A percentile compares a stretch with the other conserved stretches of the same genome.
phyloP scores from a whole-genome alignment of 2,888 invertebrate genomes.

The Kuschelorhynchus macadamiae region DNA sequence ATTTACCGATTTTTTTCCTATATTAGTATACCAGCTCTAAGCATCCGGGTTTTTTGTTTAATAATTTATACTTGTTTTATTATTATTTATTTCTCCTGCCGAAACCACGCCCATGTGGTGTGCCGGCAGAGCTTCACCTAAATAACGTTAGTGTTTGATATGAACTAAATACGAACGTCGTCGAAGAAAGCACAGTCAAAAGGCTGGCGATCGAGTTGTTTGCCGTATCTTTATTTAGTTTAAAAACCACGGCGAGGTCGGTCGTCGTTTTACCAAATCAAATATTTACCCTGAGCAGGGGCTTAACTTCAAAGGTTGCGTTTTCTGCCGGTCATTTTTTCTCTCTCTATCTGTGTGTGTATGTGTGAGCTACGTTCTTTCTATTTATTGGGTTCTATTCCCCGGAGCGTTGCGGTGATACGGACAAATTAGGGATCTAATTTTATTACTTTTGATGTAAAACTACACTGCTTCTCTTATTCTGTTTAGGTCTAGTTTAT shows the following conservation, averaged over 20 bases:
- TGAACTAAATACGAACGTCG: conserved; percentile 22
- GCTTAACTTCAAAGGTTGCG: conserved; percentile 60
- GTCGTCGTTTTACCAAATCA: conserved; percentile 61
- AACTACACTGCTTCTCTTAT: too few relatives aligned
- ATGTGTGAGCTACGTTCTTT: conserved; percentile 37
- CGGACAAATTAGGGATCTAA: too few relatives aligned
- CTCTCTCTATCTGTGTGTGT: not conserved
- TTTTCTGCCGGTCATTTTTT: conserved; percentile 12
- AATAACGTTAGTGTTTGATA: conserved; percentile 54
- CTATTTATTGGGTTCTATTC: not conserved
- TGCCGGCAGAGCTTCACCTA: conserved; percentile 16
- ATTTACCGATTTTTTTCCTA: too few relatives aligned
- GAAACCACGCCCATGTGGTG: not conserved
- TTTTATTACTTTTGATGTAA: too few relatives aligned
- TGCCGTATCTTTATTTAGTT: conserved; percentile 61
- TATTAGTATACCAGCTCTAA: too few relatives aligned
- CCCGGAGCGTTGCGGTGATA: too few relatives aligned
- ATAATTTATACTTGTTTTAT: too few relatives aligned
- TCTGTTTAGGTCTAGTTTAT: too few relatives aligned
- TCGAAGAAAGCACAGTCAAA: conserved; percentile 48
- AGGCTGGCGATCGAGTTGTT: conserved; percentile 54
- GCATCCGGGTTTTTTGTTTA: too few relatives aligned
- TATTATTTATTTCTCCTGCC: not conserved
- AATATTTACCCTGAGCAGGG: conserved; percentile 61
- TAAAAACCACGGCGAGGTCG: conserved; percentile 56